Evolutionary conservation across 2,797 vertebrate species (phyloP).

Genomic region (Mycteria americana): DNA sequence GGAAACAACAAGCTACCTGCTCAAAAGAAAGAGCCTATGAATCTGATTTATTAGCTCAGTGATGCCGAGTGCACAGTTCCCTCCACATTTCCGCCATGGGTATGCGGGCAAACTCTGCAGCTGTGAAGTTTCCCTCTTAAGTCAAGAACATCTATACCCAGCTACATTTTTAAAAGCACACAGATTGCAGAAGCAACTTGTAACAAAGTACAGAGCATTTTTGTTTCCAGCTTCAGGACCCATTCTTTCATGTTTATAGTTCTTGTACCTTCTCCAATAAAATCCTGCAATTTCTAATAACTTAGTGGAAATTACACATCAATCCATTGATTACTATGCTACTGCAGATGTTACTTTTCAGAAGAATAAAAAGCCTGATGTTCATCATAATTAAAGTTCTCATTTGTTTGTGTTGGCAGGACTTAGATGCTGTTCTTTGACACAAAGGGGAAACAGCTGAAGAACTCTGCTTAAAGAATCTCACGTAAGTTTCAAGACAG

Average conservation of each 20-base stretch:
- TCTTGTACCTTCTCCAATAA: background rate
- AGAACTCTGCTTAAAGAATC: background rate
- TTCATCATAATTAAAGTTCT: background rate
- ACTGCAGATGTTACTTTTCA: background rate
- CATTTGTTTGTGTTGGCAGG: constrained; percentile 5
- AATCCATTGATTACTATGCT: background rate
- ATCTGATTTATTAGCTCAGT: background rate
- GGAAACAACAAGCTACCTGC: background rate
- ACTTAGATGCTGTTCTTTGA: background rate
- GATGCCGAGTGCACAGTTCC: background rate
- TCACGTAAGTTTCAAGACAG: background rate
- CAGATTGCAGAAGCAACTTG: background rate
- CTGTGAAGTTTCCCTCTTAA: background rate
- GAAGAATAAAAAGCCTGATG: background rate
- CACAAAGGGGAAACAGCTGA: background rate
- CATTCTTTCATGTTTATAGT: background rate
- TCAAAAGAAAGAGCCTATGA: background rate
- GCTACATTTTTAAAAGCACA: background rate
- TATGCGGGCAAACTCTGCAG: background rate
- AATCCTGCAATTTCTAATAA: background rate
- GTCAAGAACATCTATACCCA: background rate
- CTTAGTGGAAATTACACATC: background rate
- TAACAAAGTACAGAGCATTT: background rate
- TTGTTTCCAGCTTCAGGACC: background rate
- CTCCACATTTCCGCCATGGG: background rate